Evolutionary conservation across 1,140 invertebrate genomes (phyloP), one percentile per base, ranked within the genome.

Genomic region (Dreissena polymorpha): DNA sequence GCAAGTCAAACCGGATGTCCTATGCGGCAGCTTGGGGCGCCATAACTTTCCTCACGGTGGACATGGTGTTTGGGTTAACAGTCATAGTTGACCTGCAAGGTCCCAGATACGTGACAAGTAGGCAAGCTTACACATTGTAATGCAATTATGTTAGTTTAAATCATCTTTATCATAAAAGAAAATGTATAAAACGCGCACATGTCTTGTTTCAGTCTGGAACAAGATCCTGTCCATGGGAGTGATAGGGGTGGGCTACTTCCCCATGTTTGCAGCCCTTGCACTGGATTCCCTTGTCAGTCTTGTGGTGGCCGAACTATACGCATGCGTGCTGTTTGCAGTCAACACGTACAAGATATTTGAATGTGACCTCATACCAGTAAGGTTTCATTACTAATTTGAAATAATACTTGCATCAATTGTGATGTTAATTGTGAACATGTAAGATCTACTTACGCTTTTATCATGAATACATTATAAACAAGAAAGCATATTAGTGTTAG

Each of bases 241-340:
- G 0, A 69, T 78, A 27, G 81, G 72, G 7, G 25, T 83, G 55
- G 81, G 75, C 25, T 83, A 83, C 53, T 77, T 83, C 55, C 81
- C 81, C n/a, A 60, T 83, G 81, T 83, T 83, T 83, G 81, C 74
- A 16, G 64, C 73, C 10, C 81, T 83, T n/a, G 64, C 81, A 8
- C 18, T 83, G 13, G 73, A 83, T 7, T 76, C 73, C 0, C 65
- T 77, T 16, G 25, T 53, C 25, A 73, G 81, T 16, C 71, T 76
- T 23, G 10, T 83, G 23, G 72, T 83, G 12, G 81, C 71, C 10
- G 70, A 65, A 12, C 25, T 55, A 16, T 83, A 83, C 39, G 73
- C 81, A 16, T 83, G 64, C 64, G 18, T 71, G 29, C 60, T 83
- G 13, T 49, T 77, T 18, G 55, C 10, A 27, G 29, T 83, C 25